Evolutionary conservation across 2,888 invertebrate genomes (phyloP), one percentile per base, ranked within the genome.

Genomic region (Eueremaeus valkanovi): DNA sequence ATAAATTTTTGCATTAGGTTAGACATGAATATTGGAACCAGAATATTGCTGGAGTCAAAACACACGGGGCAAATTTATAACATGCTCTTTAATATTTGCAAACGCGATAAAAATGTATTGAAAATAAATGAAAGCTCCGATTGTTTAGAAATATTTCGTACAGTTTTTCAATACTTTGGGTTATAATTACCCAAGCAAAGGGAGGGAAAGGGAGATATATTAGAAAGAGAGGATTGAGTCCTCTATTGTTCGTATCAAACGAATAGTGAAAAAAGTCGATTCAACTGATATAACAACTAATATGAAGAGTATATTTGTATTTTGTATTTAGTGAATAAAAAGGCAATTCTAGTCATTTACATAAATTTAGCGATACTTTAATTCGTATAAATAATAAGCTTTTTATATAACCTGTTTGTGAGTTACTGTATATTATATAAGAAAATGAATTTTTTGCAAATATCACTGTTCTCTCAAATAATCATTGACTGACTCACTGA

Each of bases 1-100:
- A 66, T 66, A 33, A 66, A 66, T 66, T 66, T 66, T 9, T 66
- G 36, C 66, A 3, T 36, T 66, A 66, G 33, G 66, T 66, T 8
- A 21, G n/a, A 16, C n/a, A 66, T 40, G 33, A 66, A 66, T 66
- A 66, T 66, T 66, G 21, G 11, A 6, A 3, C 11, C 36, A 21
- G 21, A 18, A 36, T 29, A 51, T 51, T 51, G 51, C 8, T 36
- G 3, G 13, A 21, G 40, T 21, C 31, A 61, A 29, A 61, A 61
- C 61, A 61, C 36, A 36, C 36, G 11, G 33, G 18, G 11, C 33
- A 33, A 29, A n/a, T 66, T n/a, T 66, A 66, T 66, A 58, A 58
- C 24, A 58, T 58, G 18, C 18, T 49, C 11, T 61, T 24, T 8
- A 61, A 61, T 61, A 61, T 61, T 29, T 29, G 27, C 51, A 18